These are phyloP conservation scores for Aptenodytes patagonicus DNA, from an alignment of 2,113 vertebrate species.

Conservation along the genomic window DNA sequence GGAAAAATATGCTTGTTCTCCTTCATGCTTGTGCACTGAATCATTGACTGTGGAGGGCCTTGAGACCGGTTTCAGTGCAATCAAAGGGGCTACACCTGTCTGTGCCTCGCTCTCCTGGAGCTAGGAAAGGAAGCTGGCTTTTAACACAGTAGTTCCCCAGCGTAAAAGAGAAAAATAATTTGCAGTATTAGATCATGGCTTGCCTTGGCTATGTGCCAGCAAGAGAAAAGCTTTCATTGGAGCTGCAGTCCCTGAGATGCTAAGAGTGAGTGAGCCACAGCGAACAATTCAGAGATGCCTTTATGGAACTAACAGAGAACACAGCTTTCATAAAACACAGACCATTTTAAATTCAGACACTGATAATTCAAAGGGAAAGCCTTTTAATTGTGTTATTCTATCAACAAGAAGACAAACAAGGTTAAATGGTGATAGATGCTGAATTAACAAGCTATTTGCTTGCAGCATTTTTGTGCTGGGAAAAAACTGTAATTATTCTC, in stretches of 20 bases:
- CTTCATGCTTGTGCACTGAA: not conserved
- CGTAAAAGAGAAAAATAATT: constrained; percentile 65
- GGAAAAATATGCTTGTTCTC: not conserved
- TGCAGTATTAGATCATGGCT: constrained; percentile 63
- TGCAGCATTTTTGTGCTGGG: not conserved
- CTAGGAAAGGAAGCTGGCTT: constrained; percentile 12
- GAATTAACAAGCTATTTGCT: constrained; percentile 20
- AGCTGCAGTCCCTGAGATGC: not conserved
- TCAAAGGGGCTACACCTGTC: not conserved
- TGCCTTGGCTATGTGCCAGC: constrained; percentile 57
- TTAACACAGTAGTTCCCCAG: constrained; percentile 14
- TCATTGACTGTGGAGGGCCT: not conserved
- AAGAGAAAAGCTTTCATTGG: constrained; percentile 27
- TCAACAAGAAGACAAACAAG: not conserved
- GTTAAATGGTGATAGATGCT: not conserved
- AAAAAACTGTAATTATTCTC: not conserved
- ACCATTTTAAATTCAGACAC: constrained; percentile 3
- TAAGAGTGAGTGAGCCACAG: not conserved
- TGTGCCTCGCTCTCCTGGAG: not conserved
- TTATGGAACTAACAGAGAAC: constrained; percentile 3
- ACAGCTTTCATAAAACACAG: not conserved
- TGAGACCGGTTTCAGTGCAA: not conserved
- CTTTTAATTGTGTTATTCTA: not conserved
- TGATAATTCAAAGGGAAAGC: not conserved
- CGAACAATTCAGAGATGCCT: not conserved